Base-by-base conservation (phyloP, 2,888 invertebrate species). In the Chromoteleia sp. region DNA sequence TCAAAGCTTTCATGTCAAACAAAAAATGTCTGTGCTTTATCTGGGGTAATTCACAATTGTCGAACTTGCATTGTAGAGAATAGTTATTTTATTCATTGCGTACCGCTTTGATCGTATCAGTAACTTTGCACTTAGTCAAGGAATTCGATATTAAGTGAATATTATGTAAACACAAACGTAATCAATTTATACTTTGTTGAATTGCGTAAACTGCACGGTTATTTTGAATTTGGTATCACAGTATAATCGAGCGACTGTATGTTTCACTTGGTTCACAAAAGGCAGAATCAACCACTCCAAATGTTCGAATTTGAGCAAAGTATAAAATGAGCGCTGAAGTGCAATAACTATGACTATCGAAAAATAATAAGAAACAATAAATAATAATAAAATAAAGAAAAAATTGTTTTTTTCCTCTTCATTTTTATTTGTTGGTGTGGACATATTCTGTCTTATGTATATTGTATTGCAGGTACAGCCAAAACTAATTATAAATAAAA, bases 401-500 rank as follows among this genome's bases (percentile, higher is more conserved):
- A 8, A 8, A 25, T 56, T 36, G 10, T 43, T 30, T 54, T 59
- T 10, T 54, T 67, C 29, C 39, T 50, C 58, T 70, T 63, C 48
- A 39, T 19, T 33, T 6, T 33, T 33, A 4, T 8, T 71, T 52
- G 76, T 83, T 86, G 84, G 86, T 86, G 86, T 88, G 86, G 89
- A 77, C 21, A 88, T 88, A 86, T 89, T 86, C 86, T 87, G 84
- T 89, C 87, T 89, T 90, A 82, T 90, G 87, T 73, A 78, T 87
- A 89, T 91, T 91, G 85, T 87, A 90, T 91, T 91, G 85, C 90
- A 91, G 91, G 90, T 91, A 89, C 90, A 88, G 87, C 89, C 88
- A 89, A 88, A 89, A 89, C 87, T 91, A 90, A 90, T 88, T 89
- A 88, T 88, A 88, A 88, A 85, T 87, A 88, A 89, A 88, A 87